phyloP scores from a whole-genome alignment of 2,113 vertebrate species.

The Narcine bancroftii region DNA sequence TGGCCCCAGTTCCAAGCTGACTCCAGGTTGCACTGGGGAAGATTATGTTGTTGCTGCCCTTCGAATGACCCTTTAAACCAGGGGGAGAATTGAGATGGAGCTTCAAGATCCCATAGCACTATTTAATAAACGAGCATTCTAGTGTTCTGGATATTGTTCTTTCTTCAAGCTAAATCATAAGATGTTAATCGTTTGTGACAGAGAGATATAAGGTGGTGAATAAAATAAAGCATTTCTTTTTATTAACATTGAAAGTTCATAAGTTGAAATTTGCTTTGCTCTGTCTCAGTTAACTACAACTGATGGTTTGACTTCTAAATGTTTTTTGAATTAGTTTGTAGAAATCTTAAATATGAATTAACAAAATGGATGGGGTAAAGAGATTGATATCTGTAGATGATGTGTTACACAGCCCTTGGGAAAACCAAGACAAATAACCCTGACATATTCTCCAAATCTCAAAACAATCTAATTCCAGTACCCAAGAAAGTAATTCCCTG shows the following conservation, averaged over 20 bases:
- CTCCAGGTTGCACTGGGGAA: not conserved
- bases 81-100: not conserved
- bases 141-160: not conserved
- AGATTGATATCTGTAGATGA: not conserved
- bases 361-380: not conserved
- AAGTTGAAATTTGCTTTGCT: not conserved
- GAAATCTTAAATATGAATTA: not conserved
- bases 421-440: not conserved
- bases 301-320: not conserved
- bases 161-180: not conserved
- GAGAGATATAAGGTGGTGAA: not conserved
- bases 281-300: not conserved
- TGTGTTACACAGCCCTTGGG: not conserved
- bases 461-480: not conserved
- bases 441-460: not conserved
- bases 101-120: not conserved
- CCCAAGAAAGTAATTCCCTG: not conserved
- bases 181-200: not conserved
- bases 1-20: not conserved
- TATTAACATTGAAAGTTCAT: not conserved
- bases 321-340: not conserved
- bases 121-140: not conserved
- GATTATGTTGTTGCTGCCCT: not conserved
- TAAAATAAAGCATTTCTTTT: not conserved
- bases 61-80: not conserved